A percentile compares a stretch with the other conserved stretches of the same genome.
phyloP scores from a whole-genome alignment of 2,888 invertebrate species.

The Lepidonotus clava region DNA sequence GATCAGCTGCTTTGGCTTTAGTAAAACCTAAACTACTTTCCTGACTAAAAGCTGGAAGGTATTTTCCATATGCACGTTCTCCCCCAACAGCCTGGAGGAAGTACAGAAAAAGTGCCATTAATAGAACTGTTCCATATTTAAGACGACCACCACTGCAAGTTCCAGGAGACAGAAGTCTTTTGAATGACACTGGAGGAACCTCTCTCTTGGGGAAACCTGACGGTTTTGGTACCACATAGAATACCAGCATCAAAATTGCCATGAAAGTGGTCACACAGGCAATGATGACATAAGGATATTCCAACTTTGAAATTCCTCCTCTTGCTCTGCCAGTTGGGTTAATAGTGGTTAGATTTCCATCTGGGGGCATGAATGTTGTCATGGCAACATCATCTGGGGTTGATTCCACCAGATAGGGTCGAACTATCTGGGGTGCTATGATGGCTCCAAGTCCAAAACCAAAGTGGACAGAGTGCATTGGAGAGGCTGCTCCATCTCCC shows the following conservation, averaged over 20 bases:
- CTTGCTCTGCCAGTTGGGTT: not conserved
- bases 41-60: constrained; percentile 69
- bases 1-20: constrained; percentile 65
- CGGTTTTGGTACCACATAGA: constrained; percentile 61
- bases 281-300: not conserved
- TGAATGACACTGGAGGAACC: not conserved
- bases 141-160: constrained; percentile 67
- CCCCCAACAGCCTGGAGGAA: constrained; percentile 69
- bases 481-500: constrained; percentile 69
- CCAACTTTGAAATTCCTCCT: not conserved
- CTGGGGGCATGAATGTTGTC: too few species aligned
- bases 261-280: not conserved
- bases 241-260: constrained; percentile 62
- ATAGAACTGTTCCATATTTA: constrained; percentile 65
- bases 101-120: constrained; percentile 66
- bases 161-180: constrained; percentile 63
- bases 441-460: constrained; percentile 73
- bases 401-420: constrained; percentile 66
- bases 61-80: constrained; percentile 69
- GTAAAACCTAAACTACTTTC: constrained; percentile 67
- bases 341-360: too few species aligned
- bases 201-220: constrained; percentile 29
- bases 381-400: constrained; percentile 48
- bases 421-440: constrained; percentile 68
- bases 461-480: constrained; percentile 70